Base-by-base conservation (phyloP, 1,140 invertebrate genomes). In the Tachypleus tridentatus region DNA sequence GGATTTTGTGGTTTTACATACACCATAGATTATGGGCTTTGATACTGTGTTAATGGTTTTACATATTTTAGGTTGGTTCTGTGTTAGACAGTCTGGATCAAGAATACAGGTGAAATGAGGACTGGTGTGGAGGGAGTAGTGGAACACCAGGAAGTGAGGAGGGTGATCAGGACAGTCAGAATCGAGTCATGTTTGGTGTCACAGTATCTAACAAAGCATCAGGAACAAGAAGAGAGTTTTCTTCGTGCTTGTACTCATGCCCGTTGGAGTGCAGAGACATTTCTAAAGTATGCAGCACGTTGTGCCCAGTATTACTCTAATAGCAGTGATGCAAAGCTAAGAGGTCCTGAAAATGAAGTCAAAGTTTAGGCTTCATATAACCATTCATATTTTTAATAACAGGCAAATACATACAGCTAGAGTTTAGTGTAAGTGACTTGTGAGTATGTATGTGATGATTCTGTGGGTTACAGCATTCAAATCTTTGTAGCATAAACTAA, bases 171-270 rank as follows among this genome's bases (percentile, higher is more conserved):
- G 68, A 66, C 29, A 59, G 68, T 63, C 11, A 60, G 59, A 10
- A 61, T 63, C 52, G 69, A 70, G 9, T 67, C 60, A 70, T 64
- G 61, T 68, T 7, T 11, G 60, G 63, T 95, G 51, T 83, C 85
- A 5, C 89, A 93, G 62, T 79, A 93, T 3, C 89, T 97, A 58
- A 87, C 88, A 60, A 97, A 97, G 76, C 95, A 98, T 77, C 92
- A 95, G 72, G 94, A 98, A 76, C 94, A 98, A 77, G 98, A 98
- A 75, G 95, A 98, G 78, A 93, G 93, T 4, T 97, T 97, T 76
- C 80, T 97, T 0, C 74, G 82, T 76, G 82, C 82, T 9, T 97
- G 94, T 75, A 97, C 94, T 3, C 78, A 97, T 61, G 94, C 95
- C 4, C 82, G 95, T 50, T 82, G 93, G 58, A 97, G 93, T 1